Base-by-base conservation (phyloP, 2,888 invertebrate genomes). In the Drosophila longiperda region DNA sequence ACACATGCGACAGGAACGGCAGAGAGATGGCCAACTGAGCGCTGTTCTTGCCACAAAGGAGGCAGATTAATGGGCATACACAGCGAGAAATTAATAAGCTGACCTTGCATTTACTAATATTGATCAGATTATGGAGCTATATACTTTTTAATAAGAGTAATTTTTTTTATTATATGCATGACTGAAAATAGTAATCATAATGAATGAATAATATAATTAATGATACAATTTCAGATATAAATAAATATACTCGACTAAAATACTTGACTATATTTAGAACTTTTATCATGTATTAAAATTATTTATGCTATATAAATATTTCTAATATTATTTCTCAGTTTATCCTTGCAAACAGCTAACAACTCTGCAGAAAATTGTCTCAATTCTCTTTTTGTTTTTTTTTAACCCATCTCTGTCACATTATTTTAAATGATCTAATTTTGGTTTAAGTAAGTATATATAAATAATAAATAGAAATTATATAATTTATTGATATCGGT, bases 1-100 rank as follows among this genome's bases (percentile, higher is more conserved):
- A 78, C 78, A 78, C 68, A 66, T 48, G 77, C 53, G 68, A 63
- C 64, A 62, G 40, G 52, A 9, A 63, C 29, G 11, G 4, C 11
- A n/a, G 32, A 7, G 57, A 57, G 42, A 23, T 32, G 42, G 32
- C 34, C 1, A 57, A 45, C 45, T 23, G 45, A 8, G 45, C 45
- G 15, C 45, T 45, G 45, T 23, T 45, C 45, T 23, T 15, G 45
- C 23, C 45, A 2, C 23, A 45, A 45, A 45, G 15, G 23, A 45
- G 12, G 45, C 45, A 15, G 45, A 15, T 8, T 15, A 45, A 15
- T 45, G 23, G 20, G 8, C 45, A 4, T 23, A 8, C 45, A 45
- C 45, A 23, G 23, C 45, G 23, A 23, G 20, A 1, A 45, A 45
- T 45, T 3, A 45, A 15, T 15, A 12, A 20, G 0, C 20, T 8